These are phyloP conservation scores for Venustaconcha ellipsiformis DNA, from an alignment of 1,140 invertebrate species.

Conservation along the genomic window DNA sequence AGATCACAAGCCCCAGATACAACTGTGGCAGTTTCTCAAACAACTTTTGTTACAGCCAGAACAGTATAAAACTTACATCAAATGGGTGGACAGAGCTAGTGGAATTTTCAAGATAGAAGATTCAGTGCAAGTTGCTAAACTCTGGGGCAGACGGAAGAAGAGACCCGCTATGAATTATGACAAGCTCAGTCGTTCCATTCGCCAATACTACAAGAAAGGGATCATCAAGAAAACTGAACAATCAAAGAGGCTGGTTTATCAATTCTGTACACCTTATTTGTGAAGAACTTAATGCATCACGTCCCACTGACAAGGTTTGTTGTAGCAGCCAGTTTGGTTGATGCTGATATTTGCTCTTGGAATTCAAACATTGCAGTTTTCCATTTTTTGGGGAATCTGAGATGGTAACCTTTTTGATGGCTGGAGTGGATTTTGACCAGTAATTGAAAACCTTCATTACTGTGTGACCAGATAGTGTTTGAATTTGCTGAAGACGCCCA, in stretches of 20 bases:
- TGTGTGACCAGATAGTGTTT: no score
- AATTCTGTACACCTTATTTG: constrained; percentile 80
- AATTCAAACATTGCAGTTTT: no score
- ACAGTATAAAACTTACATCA: constrained; percentile 90
- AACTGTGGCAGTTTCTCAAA: constrained; percentile 99
- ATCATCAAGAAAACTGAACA: constrained; percentile 99
- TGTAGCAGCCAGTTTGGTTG: no score
- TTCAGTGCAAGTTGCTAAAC: constrained; percentile 91
- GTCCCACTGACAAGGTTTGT: no score
- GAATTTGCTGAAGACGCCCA: no score
- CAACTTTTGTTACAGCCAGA: constrained; percentile 91
- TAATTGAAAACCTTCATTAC: no score
- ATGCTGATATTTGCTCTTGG: no score
- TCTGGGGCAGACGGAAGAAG: constrained; percentile 98
- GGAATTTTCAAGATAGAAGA: constrained; percentile 99
- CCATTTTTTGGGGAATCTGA: no score
- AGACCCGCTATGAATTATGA: constrained; percentile 99
- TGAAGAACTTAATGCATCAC: no score
- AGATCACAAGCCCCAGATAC: constrained; percentile 76
- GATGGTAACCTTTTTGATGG: no score
- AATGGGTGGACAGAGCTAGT: constrained; percentile 88
- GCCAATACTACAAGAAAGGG: constrained; percentile 99
- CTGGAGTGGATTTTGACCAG: no score
- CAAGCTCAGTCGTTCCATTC: constrained; percentile 96
- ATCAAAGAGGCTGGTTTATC: constrained; percentile 97